phyloP scores from a whole-genome alignment of 2,797 vertebrate genomes.

The Morus bassanus region DNA sequence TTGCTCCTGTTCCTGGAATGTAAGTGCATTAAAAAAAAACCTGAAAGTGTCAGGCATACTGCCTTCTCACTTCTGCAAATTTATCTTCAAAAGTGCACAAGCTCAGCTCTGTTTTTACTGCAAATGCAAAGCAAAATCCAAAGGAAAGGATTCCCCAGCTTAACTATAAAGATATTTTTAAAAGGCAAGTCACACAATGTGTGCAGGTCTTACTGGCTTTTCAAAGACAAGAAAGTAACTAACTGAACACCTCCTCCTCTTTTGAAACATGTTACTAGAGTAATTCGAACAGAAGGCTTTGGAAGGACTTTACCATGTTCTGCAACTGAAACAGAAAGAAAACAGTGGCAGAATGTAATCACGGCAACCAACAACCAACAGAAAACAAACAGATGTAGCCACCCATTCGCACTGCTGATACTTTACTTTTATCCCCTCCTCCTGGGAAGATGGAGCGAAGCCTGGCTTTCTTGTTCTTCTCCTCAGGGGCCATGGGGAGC shows the following conservation, averaged over 20 bases:
- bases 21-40: neutral
- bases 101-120: neutral
- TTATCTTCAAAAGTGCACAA: neutral
- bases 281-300: neutral
- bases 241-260: constrained; percentile 22
- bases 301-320: neutral
- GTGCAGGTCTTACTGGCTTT: neutral
- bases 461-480: constrained; percentile 99
- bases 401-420: constrained; percentile 62
- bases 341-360: neutral
- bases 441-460: constrained; percentile 99
- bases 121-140: constrained; percentile 8
- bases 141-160: neutral
- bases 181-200: neutral
- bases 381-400: neutral
- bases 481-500: constrained; percentile 98
- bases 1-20: neutral
- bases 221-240: neutral
- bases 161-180: neutral
- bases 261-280: constrained; percentile 14
- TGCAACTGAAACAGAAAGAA: neutral
- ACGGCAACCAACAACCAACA: neutral
- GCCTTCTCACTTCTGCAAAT: neutral
- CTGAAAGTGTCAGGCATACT: neutral
- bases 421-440: constrained; percentile 97